phyloP scores from a whole-genome alignment of 2,888 invertebrate species.

The Norana najaformis region DNA sequence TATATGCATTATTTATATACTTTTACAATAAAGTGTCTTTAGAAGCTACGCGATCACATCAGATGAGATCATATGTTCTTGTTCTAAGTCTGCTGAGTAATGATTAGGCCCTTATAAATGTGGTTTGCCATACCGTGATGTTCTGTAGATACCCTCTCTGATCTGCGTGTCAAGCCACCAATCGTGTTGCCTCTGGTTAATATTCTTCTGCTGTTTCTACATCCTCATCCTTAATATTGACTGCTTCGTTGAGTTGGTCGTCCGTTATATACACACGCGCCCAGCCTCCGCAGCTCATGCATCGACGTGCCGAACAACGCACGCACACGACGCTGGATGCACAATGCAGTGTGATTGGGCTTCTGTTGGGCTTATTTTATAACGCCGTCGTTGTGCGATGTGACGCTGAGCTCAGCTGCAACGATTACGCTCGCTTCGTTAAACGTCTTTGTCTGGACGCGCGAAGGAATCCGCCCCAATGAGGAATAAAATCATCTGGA shows the following conservation, averaged over 20 bases:
- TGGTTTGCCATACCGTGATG: neutral
- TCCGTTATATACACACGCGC: neutral
- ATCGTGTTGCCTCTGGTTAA: neutral
- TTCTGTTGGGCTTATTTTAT: constrained; percentile 7
- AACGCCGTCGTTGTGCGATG: neutral
- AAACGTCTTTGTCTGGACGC: neutral
- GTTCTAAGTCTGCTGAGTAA: neutral
- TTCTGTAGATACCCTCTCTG: neutral
- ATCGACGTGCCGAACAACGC: neutral
- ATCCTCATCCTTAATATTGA: neutral
- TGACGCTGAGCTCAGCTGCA: neutral
- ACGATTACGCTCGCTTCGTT: neutral
- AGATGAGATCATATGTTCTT: neutral
- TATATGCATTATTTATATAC: neutral
- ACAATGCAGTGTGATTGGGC: constrained; percentile 7
- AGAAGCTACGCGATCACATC: neutral
- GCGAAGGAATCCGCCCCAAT: neutral
- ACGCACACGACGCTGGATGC: neutral
- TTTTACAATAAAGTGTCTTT: neutral
- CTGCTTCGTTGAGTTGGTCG: neutral
- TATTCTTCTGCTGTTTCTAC: neutral
- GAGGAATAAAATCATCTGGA: neutral
- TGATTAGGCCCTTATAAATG: neutral
- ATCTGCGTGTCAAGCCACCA: neutral
- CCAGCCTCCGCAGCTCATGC: neutral